A percentile compares a stretch with the other conserved stretches of the same genome.
Evolutionary conservation across 1,140 invertebrate species (phyloP).

Genomic region (Eurosta solidaginis): DNA sequence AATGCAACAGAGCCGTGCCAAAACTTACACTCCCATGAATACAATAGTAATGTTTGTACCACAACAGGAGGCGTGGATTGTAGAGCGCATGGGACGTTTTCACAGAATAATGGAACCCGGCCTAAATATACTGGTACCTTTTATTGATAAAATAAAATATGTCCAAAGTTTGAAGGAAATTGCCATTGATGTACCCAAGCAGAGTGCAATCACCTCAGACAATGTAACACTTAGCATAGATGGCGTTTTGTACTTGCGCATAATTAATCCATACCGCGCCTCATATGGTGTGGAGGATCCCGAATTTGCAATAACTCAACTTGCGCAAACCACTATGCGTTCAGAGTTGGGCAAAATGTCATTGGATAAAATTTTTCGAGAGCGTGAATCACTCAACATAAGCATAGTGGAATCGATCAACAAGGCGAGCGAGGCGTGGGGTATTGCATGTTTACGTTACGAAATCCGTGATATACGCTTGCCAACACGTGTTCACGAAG

Average conservation of each 20-base stretch:
- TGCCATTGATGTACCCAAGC: constrained; percentile 98
- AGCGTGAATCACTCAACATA: constrained; percentile 95
- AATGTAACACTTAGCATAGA: constrained; percentile 97
- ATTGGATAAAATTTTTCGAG: constrained; percentile 96
- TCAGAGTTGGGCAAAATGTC: constrained; percentile 98
- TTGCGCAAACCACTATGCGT: constrained; percentile 99
- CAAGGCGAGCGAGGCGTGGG: constrained; percentile 97
- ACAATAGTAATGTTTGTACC: constrained; percentile 97
- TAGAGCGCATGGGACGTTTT: constrained; percentile 98
- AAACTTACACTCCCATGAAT: constrained; percentile 81
- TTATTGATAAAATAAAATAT: constrained; percentile 94
- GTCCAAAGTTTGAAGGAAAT: constrained; percentile 99
- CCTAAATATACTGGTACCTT: constrained; percentile 89
- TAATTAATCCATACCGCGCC: constrained; percentile 89
- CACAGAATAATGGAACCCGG: constrained; percentile 91
- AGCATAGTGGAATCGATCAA: constrained; percentile 96
- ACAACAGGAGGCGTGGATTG: constrained; percentile 99
- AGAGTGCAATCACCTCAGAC: constrained; percentile 96
- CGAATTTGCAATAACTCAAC: constrained; percentile 98
- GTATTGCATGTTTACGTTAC: constrained; percentile 95
- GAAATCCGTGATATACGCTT: constrained; percentile 80
- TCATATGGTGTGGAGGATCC: constrained; percentile 99
- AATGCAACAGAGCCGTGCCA: constrained; percentile 42
- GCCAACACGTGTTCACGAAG: constrained; percentile 92
- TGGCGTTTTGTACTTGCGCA: constrained; percentile 94